Base-by-base conservation (phyloP, 1,140 invertebrate species). In the Melanaphis sacchari region DNA sequence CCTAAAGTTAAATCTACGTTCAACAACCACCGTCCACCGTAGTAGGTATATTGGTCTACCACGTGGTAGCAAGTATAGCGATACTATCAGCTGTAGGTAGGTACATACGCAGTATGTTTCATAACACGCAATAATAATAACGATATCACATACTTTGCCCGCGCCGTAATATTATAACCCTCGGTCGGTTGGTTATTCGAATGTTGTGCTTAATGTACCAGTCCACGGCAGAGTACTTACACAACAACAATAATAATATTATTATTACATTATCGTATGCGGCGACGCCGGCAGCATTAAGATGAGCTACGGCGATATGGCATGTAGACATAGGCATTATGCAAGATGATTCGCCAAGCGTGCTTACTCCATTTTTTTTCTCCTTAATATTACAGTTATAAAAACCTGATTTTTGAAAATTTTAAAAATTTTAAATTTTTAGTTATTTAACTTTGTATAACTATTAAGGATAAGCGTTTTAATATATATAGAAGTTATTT, bases 191-290 rank as follows among this genome's bases (percentile, higher is more conserved):
- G 59, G 59, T 4, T 76, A 76, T n/a, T n/a, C 59, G 59, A 76
- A 76, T 76, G 36, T 76, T 76, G 59, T 76, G 59, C 59, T 76
- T 36, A 76, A 76, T 76, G 59, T 76, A 76, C 59, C 59, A n/a
- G 59, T n/a, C 11, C n/a, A 5, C 59, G n/a, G 15, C 31, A 76
- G 59, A n/a, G 26, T n/a, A 59, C 54, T 31, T 59, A 66, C 59
- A n/a, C n/a, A 36, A 76, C 59, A 76, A 76, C 18, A 76, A 49
- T 49, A 49, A n/a, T 36, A 76, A 76, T 76, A 76, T 76, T 76
- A 76, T 76, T 76, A n/a, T 76, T n/a, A 76, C 15, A 76, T 76
- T n/a, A 76, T n/a, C 59, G 59, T 66, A 11, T 31, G 15, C 11
- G 59, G 59, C 31, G 59, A 26, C 59, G 31, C 18, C 15, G 59